Conservation (phyloP, 2,888 invertebrate genomes). For the Crepidodera aurea region DNA sequence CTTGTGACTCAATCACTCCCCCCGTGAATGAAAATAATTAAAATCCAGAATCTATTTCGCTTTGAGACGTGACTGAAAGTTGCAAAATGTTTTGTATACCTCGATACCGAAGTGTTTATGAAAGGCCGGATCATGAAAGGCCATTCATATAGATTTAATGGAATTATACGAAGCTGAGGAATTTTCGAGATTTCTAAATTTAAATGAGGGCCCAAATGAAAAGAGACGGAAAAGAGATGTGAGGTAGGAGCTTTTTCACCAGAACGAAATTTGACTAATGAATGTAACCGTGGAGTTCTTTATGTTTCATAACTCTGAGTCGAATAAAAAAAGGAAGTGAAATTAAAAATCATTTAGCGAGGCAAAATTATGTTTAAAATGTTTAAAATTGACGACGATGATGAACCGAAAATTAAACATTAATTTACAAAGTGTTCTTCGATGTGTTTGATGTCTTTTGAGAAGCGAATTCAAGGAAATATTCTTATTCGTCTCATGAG, state of each 20-base stretch:
- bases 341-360: too few relatives aligned
- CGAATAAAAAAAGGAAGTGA: too few relatives aligned
- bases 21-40: slow-evolving; percentile 24
- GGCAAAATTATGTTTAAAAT: too few relatives aligned
- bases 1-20: not conserved
- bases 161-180: slow-evolving; percentile 28
- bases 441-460: too few relatives aligned
- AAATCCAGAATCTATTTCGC: slow-evolving; percentile 19
- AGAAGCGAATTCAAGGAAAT: too few relatives aligned
- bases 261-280: slow-evolving; percentile 5
- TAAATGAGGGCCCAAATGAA: slow-evolving; percentile 23
- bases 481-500: too few relatives aligned
- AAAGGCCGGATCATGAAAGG: slow-evolving; percentile 32
- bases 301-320: too few relatives aligned
- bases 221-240: slow-evolving; percentile 2
- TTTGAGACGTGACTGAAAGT: slow-evolving; percentile 27
- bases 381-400: too few relatives aligned
- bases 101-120: slow-evolving; percentile 31
- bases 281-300: slow-evolving; percentile 3
- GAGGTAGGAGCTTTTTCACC: not conserved
- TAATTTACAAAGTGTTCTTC: too few relatives aligned
- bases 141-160: slow-evolving; percentile 37
- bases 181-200: slow-evolving; percentile 26
- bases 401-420: too few relatives aligned
- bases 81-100: slow-evolving; percentile 29